Evolutionary conservation across 2,888 invertebrate species (phyloP), one percentile per base, ranked within the genome.

Genomic region (Chymomyza caudatula): DNA sequence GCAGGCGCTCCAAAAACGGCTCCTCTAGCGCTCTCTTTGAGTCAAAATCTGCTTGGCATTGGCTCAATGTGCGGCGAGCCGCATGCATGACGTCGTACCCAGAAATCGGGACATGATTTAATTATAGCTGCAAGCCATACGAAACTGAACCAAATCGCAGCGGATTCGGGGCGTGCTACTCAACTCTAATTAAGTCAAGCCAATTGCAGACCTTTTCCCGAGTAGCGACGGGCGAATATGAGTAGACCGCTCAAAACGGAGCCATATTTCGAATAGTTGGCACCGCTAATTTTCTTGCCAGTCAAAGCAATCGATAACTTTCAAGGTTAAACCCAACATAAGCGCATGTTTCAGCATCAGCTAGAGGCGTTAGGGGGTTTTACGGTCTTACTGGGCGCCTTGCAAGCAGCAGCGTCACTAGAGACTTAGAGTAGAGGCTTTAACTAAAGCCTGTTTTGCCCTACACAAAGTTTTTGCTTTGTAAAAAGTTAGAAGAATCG

Each of bases 271-370:
- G n/a, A n/a, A n/a, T n/a, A n/a, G n/a, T n/a, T 20, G 8, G 71
- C 59, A 59, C 59, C 49, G 47, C 57, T 62, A 56, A 52, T 60
- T 64, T 51, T 20, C 25, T 47, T 51, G 56, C 15, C 22, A n/a
- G 52, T 61, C 20, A 25, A 58, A 64, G 47, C 25, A 37, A 81
- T 81, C 80, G 78, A 81, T 81, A 73, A 51, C 52, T 73, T 71
- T 81, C 84, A 82, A 82, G 81, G 84, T 78, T 78, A 59, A 49
- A 11, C 17, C 29, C n/a, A 73, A 51, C 61, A 51, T 51, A 20
- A 29, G 49, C n/a, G 44, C 25, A 17, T 23, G 29, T 11, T 37
- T 4, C 29, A 8, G 8, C 8, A 8, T 11, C 11, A 11, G 29
- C 29, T 37, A 11, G 29, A 2, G 29, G 29, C 11, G 29, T 37